Evolutionary conservation across 2,888 invertebrate genomes (phyloP).

Genomic region (Agonopterix subpropinquella): DNA sequence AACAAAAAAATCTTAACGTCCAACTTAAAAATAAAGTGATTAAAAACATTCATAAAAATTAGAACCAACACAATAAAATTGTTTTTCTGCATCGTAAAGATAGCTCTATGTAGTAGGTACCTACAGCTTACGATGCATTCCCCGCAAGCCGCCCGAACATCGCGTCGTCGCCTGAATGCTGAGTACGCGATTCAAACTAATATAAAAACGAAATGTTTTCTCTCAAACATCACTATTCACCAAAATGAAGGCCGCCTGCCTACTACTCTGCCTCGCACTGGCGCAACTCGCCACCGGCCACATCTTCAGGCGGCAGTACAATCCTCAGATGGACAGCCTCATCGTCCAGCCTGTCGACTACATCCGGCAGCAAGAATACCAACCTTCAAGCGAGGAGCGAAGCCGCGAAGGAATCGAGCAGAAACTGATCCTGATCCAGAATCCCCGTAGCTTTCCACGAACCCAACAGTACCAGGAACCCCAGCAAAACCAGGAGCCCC

Average conservation of each 20-base stretch:
- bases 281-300: conserved; percentile 43
- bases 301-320: conserved; percentile 41
- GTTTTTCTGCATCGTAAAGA: too few species aligned
- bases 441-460: background rate
- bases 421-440: background rate
- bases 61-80: too few species aligned
- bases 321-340: conserved; percentile 26
- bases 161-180: background rate
- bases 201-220: conserved; percentile 32
- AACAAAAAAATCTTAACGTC: too few species aligned
- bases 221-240: conserved; percentile 22
- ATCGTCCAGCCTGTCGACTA: conserved; percentile 33
- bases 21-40: too few species aligned
- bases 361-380: conserved; percentile 22
- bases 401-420: background rate
- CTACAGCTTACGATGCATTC: background rate
- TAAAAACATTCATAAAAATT: too few species aligned
- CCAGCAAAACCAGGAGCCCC: background rate
- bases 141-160: background rate
- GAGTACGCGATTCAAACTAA: background rate
- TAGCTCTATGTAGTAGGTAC: too few species aligned
- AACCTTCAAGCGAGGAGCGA: background rate
- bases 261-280: conserved; percentile 51
- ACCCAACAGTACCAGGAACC: background rate
- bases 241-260: conserved; percentile 58